These are phyloP conservation scores for Pterois miles DNA, from an alignment of 2,797 vertebrate genomes.

Conservation along the genomic window DNA sequence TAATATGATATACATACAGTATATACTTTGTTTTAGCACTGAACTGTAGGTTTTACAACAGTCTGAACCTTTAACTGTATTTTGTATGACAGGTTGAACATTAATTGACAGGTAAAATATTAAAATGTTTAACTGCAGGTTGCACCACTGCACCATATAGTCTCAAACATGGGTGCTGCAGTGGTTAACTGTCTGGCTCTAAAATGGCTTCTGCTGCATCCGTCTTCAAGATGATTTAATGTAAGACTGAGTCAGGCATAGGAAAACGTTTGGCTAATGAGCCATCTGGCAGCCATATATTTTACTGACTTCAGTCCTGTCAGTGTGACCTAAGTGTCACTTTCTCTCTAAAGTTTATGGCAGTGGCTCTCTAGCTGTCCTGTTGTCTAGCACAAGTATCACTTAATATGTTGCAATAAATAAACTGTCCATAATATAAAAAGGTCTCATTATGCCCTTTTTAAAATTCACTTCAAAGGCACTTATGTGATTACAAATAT, in stretches of 20 bases:
- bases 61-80: background rate
- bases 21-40: background rate
- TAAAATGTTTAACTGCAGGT: background rate
- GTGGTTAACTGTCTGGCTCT: background rate
- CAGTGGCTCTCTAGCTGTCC: background rate
- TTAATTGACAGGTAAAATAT: background rate
- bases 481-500: background rate
- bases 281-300: constrained; percentile 28
- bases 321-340: constrained; percentile 16
- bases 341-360: constrained; percentile 21
- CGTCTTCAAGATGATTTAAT: constrained; percentile 47
- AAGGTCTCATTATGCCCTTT: background rate
- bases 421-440: background rate
- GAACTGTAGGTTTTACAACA: background rate
- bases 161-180: background rate
- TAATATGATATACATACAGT: background rate
- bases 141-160: background rate
- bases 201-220: background rate
- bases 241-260: constrained; percentile 13
- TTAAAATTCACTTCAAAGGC: background rate
- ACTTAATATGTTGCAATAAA: constrained; percentile 5
- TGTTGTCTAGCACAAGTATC: background rate
- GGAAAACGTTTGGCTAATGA: constrained; percentile 48
- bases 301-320: constrained; percentile 18
- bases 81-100: background rate